phyloP scores from a whole-genome alignment of 2,888 invertebrate genomes.

The Andrena flavipes region DNA sequence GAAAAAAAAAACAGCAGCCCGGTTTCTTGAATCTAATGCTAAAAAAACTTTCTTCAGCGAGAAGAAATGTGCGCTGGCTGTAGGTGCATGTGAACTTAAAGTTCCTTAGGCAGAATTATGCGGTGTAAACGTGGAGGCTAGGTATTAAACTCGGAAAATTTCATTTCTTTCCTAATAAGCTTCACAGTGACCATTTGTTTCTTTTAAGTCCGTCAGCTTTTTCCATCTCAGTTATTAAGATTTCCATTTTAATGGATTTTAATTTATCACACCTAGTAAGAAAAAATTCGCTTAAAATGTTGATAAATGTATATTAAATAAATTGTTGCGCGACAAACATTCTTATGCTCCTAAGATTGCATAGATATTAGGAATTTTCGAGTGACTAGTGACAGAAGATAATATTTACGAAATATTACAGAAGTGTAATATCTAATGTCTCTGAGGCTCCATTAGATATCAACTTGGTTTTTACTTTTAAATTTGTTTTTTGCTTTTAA shows the following conservation, averaged over 20 bases:
- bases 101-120: conserved; percentile 58
- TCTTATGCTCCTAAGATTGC: too few species aligned
- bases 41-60: conserved; percentile 38
- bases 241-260: conserved; percentile 14
- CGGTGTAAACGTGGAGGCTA: conserved; percentile 47
- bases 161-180: conserved; percentile 58
- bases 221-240: neutral
- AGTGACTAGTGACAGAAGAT: too few species aligned
- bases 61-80: conserved; percentile 31
- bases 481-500: too few species aligned
- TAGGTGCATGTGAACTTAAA: conserved; percentile 55
- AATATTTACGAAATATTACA: too few species aligned
- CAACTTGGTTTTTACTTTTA: too few species aligned
- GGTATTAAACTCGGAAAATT: conserved; percentile 64
- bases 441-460: too few species aligned
- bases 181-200: conserved; percentile 47
- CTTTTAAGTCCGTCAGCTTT: conserved; percentile 32
- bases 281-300: neutral
- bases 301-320: too few species aligned
- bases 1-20: conserved; percentile 20
- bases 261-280: neutral
- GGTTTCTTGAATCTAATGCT: conserved; percentile 42
- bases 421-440: too few species aligned
- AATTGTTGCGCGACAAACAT: too few species aligned
- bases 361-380: too few species aligned